These are phyloP conservation scores for Andrena marginata DNA, from an alignment of 2,888 invertebrate species.

Conservation along the genomic window DNA sequence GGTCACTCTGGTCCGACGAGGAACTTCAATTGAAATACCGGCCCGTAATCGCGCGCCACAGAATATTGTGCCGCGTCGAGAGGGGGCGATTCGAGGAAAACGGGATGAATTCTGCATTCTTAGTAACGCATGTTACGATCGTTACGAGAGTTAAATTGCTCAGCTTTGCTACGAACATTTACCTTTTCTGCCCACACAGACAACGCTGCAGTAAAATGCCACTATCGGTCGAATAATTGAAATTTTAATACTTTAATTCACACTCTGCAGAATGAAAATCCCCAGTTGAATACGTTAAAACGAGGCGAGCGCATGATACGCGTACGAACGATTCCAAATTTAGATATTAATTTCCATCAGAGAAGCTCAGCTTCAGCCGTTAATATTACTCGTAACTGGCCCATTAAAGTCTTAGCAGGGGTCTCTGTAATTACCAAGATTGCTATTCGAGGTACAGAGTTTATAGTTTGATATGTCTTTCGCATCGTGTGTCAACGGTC, in stretches of 20 bases:
- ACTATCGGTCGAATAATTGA: not conserved
- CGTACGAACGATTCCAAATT: conserved; percentile 15
- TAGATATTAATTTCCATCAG: conserved; percentile 29
- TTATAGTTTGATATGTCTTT: conserved; percentile 6
- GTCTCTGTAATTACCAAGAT: conserved; percentile 39
- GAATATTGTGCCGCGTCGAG: conserved; percentile 24
- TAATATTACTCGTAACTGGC: conserved; percentile 34
- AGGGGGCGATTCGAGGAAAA: conserved; percentile 20
- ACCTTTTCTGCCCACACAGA: not conserved
- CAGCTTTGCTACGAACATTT: not conserved
- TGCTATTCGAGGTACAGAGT: not conserved
- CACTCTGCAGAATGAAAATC: not conserved
- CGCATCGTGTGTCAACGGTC: not conserved
- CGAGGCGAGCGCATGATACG: not conserved
- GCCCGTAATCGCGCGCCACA: conserved; percentile 41
- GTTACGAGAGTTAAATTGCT: conserved; percentile 19
- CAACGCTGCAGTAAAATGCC: not conserved
- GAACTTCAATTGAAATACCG: conserved; percentile 55
- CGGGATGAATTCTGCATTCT: conserved; percentile 42
- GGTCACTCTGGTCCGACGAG: conserved; percentile 43
- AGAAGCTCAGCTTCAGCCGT: conserved; percentile 2
- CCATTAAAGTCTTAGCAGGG: conserved; percentile 32
- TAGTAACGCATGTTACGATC: conserved; percentile 25
- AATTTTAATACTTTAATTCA: not conserved
- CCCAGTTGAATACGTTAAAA: not conserved